Conservation (phyloP, 2,113 vertebrate genomes). For the Oncorhynchus tshawytscha region DNA sequence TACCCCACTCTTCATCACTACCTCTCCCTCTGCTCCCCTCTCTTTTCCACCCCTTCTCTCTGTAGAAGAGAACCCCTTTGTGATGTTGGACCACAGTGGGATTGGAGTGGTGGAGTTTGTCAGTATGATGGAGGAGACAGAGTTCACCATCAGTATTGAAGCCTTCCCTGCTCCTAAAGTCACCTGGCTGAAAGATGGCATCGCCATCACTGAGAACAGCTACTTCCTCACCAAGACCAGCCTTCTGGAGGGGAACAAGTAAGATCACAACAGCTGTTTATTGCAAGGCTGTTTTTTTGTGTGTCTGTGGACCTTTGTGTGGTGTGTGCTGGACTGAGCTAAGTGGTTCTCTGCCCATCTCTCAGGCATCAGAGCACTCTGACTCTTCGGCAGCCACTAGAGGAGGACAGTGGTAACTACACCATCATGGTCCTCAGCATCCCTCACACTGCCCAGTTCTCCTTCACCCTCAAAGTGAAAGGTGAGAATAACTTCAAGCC, state of each 20-base stretch:
- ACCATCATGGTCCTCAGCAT: conserved; percentile 82
- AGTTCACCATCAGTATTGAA: conserved; percentile 83
- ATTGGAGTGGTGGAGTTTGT: conserved; percentile 79
- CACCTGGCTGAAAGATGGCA: conserved; percentile 84
- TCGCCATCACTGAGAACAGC: conserved; percentile 76
- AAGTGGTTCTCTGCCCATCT: neutral
- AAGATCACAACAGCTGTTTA: conserved; percentile 31
- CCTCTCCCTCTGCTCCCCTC: neutral
- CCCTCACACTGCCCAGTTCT: conserved; percentile 62
- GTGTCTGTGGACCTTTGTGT: neutral
- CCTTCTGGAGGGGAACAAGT: conserved; percentile 82
- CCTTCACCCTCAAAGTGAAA: conserved; percentile 84
- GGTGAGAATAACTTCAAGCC: conserved; percentile 70
- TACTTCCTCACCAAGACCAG: conserved; percentile 78
- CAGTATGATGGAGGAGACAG: conserved; percentile 83
- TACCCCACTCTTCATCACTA: neutral
- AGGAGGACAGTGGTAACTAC: conserved; percentile 89
- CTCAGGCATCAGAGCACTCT: conserved; percentile 86
- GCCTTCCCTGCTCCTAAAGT: conserved; percentile 85
- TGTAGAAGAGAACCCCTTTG: conserved; percentile 80
- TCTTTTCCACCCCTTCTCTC: neutral
- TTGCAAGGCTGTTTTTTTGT: neutral
- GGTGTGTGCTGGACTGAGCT: neutral
- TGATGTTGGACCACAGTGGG: conserved; percentile 81
- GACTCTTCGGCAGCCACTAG: conserved; percentile 84